Base-by-base conservation (phyloP, 2,888 invertebrate genomes). In the Drosophila affinis region DNA sequence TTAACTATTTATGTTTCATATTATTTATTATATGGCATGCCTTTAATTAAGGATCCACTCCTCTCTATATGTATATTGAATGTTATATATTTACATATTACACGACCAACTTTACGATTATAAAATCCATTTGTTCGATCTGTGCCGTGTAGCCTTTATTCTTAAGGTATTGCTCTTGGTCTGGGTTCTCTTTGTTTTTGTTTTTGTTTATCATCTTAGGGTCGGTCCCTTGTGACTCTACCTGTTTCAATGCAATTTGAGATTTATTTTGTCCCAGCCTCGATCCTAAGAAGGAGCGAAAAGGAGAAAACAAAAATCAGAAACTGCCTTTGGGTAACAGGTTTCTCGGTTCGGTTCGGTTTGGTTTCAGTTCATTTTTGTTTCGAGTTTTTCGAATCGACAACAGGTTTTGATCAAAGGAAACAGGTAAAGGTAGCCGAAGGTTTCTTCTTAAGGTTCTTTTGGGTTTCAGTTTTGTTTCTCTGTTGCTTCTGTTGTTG, bases 201-300 rank as follows among this genome's bases (percentile, higher is more conserved):
- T 71, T 59, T 71, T 60, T 74, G 57, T 70, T 68, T 67, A 55
- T 73, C 48, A 59, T 71, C 63, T 27, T 12, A 57, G 65, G 57
- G 51, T 57, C 67, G 48, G 44, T 34, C 24, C 49, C 44, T 47
- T 7, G 29, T 29, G 29, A 2, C 46, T 68, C 77, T 82, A 82
- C 82, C 82, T 83, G 86, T 83, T 79, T 62, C 57, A 74, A 82
- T 83, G 82, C 72, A 86, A 83, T 81, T 70, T 65, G 79, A 86
- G 86, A 86, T 78, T 83, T 75, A 79, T 85, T 78, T 65, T 72
- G 67, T 62, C 63, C 46, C 54, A 58, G 60, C 60, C 72, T 57
- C 65, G 59, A 55, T 57, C 72, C 67, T 65, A 67, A 76, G 72
- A 83, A 78, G 65, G 61, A 63, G 63, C 62, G 46, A 78, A 69